These are phyloP conservation scores for Ophonus ardosiacus DNA, from an alignment of 2,888 invertebrate species.

Conservation along the genomic window DNA sequence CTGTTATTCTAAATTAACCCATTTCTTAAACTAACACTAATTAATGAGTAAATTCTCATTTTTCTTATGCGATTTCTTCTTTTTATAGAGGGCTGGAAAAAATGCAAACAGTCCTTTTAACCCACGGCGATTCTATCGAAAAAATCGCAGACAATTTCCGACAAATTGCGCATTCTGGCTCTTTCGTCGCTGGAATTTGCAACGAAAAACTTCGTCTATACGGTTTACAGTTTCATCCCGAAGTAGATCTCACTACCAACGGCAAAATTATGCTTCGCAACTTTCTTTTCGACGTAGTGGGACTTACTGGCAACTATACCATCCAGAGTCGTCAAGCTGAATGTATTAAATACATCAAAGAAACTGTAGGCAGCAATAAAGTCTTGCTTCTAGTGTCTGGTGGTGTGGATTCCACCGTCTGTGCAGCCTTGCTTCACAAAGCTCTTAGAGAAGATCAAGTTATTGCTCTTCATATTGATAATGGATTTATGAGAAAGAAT, in stretches of 20 bases:
- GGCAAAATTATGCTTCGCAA: conserved; percentile 95
- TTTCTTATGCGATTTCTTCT: not conserved
- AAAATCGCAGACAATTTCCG: conserved; percentile 93
- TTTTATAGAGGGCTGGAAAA: conserved; percentile 88
- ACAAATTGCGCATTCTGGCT: conserved; percentile 89
- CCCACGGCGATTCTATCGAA: conserved; percentile 98
- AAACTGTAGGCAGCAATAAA: conserved; percentile 93
- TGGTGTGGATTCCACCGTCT: conserved; percentile 99
- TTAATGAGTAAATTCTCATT: too few relatives aligned
- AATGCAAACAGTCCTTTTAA: conserved; percentile 93
- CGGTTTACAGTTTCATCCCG: conserved; percentile 99
- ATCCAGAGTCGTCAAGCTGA: conserved; percentile 91
- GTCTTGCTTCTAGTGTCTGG: conserved; percentile 95
- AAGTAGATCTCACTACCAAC: conserved; percentile 96
- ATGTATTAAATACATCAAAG: conserved; percentile 94
- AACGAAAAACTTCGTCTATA: conserved; percentile 94
- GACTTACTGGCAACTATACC: conserved; percentile 91
- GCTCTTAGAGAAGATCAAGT: conserved; percentile 94
- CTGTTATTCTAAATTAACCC: too few relatives aligned
- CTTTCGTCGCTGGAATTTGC: conserved; percentile 92
- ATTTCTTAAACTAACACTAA: too few relatives aligned
- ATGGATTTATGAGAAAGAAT: conserved; percentile 98
- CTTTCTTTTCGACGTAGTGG: conserved; percentile 95
- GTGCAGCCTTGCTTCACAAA: conserved; percentile 95
- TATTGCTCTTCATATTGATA: conserved; percentile 98